phyloP scores from a whole-genome alignment of 2,113 vertebrate species.

The Climacteris rufus region DNA sequence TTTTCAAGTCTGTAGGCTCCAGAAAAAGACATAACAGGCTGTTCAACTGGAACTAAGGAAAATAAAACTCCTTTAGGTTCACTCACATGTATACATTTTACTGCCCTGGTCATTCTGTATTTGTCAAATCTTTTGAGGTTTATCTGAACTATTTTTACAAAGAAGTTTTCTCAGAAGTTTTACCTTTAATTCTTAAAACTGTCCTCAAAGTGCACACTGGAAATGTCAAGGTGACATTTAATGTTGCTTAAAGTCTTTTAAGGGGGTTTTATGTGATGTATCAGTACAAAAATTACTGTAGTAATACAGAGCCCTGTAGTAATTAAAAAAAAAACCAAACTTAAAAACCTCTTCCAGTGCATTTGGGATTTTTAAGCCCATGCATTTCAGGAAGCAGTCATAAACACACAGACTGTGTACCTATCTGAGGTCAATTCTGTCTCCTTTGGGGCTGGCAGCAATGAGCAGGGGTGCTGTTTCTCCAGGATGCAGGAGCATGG shows the following conservation, averaged over 20 bases:
- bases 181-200: neutral
- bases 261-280: neutral
- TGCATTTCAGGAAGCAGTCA: neutral
- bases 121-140: slow-evolving; percentile 16
- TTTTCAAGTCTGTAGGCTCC: slow-evolving; percentile 17
- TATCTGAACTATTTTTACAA: slow-evolving; percentile 20
- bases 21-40: slow-evolving; percentile 31
- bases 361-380: neutral
- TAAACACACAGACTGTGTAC: neutral
- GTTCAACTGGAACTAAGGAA: slow-evolving; percentile 32
- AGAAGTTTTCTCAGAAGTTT: neutral
- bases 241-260: neutral
- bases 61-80: slow-evolving; percentile 37
- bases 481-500: neutral
- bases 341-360: neutral
- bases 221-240: neutral
- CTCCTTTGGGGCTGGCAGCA: neutral
- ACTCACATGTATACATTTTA: slow-evolving; percentile 12
- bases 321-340: neutral
- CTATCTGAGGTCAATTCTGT: neutral
- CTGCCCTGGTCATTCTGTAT: neutral
- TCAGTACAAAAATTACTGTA: neutral
- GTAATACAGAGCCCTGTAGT: neutral
- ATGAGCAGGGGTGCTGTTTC: rapidly evolving
- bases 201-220: neutral